Conservation (phyloP, 2,797 vertebrate species). For the Nannoperca obscura region DNA sequence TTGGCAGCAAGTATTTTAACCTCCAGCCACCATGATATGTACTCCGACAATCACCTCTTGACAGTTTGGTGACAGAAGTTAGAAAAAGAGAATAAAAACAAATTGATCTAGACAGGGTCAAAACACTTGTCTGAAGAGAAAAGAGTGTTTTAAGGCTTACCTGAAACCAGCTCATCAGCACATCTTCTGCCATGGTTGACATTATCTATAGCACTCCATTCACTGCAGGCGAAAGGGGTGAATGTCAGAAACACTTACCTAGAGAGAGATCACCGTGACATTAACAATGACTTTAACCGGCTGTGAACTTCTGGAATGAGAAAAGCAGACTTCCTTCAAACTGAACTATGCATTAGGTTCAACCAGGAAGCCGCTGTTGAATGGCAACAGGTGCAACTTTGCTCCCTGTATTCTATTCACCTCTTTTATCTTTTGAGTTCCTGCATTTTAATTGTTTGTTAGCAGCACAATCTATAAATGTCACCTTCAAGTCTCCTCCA, state of each 20-base stretch:
- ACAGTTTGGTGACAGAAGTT: background rate
- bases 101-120: slow-evolving; percentile 39
- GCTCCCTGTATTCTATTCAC: slow-evolving; percentile 14
- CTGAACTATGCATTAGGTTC: slow-evolving; percentile 16
- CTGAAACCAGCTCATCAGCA: slow-evolving; percentile 44
- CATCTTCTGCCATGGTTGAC: slow-evolving; percentile 45
- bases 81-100: slow-evolving; percentile 14
- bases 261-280: slow-evolving; percentile 36
- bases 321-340: slow-evolving; percentile 35
- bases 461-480: slow-evolving; percentile 33
- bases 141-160: slow-evolving; percentile 10
- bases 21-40: background rate
- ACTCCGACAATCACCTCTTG: background rate
- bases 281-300: slow-evolving; percentile 53
- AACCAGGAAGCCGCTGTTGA: slow-evolving; percentile 46
- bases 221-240: slow-evolving; percentile 24
- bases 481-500: slow-evolving; percentile 21
- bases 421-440: slow-evolving; percentile 43
- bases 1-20: background rate
- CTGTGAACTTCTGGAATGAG: slow-evolving; percentile 52
- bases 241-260: slow-evolving; percentile 52
- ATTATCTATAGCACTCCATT: slow-evolving; percentile 33
- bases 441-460: slow-evolving; percentile 40
- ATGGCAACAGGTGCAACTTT: slow-evolving; percentile 44
- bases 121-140: slow-evolving; percentile 12